Evolutionary conservation across 2,113 vertebrate species (phyloP).

Genomic region (Bubo scandiacus): DNA sequence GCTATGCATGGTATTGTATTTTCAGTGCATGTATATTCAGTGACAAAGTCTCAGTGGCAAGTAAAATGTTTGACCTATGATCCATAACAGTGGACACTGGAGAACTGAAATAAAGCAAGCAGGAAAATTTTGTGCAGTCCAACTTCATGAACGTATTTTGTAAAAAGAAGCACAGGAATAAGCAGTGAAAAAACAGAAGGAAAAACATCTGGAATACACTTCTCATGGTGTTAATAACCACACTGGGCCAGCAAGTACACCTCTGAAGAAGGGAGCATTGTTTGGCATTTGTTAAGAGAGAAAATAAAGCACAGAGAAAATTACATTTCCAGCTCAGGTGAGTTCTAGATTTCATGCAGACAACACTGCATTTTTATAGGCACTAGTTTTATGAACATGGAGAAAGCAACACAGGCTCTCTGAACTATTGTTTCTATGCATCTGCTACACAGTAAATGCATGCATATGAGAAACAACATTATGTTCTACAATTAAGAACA

Average conservation of each 20-base stretch:
- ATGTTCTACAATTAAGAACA: neutral
- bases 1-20: neutral
- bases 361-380: neutral
- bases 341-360: neutral
- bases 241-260: neutral
- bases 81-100: accelerated
- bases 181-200: neutral
- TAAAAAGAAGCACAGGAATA: neutral
- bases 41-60: neutral
- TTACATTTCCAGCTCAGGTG: neutral
- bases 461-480: neutral
- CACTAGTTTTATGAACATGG: neutral
- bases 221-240: neutral
- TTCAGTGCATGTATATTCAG: neutral
- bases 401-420: neutral
- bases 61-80: neutral
- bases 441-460: neutral
- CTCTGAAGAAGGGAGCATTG: neutral
- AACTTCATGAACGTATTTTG: neutral
- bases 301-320: neutral
- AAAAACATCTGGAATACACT: neutral
- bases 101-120: neutral
- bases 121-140: neutral
- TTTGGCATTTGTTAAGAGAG: neutral
- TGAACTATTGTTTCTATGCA: neutral